phyloP scores from a whole-genome alignment of 1,140 invertebrate species.

The Thaumatotibia leucotreta region DNA sequence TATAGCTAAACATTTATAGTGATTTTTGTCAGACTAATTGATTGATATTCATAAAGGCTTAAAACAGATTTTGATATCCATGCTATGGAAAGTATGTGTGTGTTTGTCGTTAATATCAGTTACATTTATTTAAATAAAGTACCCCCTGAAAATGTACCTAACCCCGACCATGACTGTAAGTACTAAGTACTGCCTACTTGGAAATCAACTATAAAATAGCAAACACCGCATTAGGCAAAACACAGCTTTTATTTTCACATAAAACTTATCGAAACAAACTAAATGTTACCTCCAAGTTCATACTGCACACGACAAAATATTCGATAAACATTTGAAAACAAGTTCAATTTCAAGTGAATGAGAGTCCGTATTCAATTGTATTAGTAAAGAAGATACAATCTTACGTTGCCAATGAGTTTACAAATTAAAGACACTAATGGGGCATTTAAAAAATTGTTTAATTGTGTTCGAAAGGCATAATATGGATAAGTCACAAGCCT shows the following conservation, averaged over 20 bases:
- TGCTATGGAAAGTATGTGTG: too few relatives aligned
- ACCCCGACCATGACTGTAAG: background rate
- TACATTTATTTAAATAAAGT: too few relatives aligned
- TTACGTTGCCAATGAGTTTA: constrained; percentile 8
- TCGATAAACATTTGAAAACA: background rate
- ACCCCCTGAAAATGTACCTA: too few relatives aligned
- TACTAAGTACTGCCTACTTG: background rate
- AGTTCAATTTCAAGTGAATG: background rate
- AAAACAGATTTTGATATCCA: too few relatives aligned
- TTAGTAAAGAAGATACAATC: background rate
- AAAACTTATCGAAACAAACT: background rate
- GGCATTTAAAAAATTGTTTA: constrained; percentile 13
- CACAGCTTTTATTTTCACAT: constrained; percentile 4
- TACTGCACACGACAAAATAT: constrained; percentile 1
- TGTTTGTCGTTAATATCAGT: too few relatives aligned
- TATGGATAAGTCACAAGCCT: background rate
- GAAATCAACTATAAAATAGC: background rate
- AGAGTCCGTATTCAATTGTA: background rate
- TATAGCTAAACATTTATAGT: too few relatives aligned
- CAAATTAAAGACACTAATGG: constrained; percentile 13
- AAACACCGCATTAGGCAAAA: background rate
- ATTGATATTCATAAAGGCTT: too few relatives aligned
- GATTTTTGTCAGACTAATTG: too few relatives aligned
- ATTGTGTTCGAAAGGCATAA: background rate
- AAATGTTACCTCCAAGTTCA: constrained; percentile 5